Base-by-base conservation (phyloP, 2,113 vertebrate species). In the Casuarius casuarius region DNA sequence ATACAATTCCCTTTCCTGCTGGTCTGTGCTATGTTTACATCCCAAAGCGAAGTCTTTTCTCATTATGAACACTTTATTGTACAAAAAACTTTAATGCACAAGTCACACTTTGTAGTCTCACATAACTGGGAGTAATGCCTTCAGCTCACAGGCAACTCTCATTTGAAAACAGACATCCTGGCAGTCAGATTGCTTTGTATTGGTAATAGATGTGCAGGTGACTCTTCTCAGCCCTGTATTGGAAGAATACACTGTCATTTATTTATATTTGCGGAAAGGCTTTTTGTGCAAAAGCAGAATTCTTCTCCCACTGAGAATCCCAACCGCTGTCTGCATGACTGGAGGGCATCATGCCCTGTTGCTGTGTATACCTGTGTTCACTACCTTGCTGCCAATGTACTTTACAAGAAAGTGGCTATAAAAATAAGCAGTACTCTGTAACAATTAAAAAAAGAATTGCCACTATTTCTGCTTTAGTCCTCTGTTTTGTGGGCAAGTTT, bases 331-430 rank as follows among this genome's bases (percentile, higher is more conserved):
- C 63, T 79, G 66, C 48, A 73, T 85, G 93, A 87, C 80, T 94
- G 42, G 71, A 85, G 92, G 88, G 71, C 91, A 87, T 19, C 10
- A 7, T 94, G 87, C 84, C 84, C 90, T 96, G 71, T 90, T 79
- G 59, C 76, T 80, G 59, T 52, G 78, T 68, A 5, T 71, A 86
- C 68, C 56, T 83, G 49, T 66, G 75, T 86, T 96, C 89, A 38
- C 78, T 87, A 87, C 93, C 88, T 66, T 67, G 35, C 49, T 22
- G 52, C 67, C 78, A 93, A 93, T 96, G 92, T 86, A 28, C 61
- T 84, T 52, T 65, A 54, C 78, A 92, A 73, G 93, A 93, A 95
- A 87, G 90, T 63, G 79, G 46, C 77, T 81, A 93, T 17, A 61
- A 49, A 89, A 68, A 48, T 21, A 70, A 74, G 22, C 58, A 25